A percentile compares a stretch with the other conserved stretches of the same genome.
These are phyloP conservation scores for Drosophila tani DNA, from an alignment of 1,140 invertebrate species.

Conservation along the genomic window DNA sequence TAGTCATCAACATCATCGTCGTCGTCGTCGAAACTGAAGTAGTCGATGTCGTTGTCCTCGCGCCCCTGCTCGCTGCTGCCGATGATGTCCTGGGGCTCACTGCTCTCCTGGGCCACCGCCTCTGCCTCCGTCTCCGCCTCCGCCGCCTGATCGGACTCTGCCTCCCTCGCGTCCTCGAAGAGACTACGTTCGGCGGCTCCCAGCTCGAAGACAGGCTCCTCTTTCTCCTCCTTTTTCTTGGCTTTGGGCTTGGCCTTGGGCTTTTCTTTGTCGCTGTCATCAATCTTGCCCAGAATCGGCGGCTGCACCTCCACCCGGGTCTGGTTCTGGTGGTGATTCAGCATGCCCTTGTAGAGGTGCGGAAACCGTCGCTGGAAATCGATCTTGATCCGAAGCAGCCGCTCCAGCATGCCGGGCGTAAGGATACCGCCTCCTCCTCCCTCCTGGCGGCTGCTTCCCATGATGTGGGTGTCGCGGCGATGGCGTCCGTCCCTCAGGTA, in stretches of 20 bases:
- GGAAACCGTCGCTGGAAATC: constrained; percentile 75
- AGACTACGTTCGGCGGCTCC: constrained; percentile 74
- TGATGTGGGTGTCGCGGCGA: constrained; percentile 68
- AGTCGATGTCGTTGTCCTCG: constrained; percentile 52
- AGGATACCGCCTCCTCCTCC: constrained; percentile 29
- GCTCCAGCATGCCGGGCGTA: constrained; percentile 75
- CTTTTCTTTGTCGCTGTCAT: background rate
- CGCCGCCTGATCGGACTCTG: constrained; percentile 1
- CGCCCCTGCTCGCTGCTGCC: background rate
- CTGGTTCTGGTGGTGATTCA: constrained; percentile 59
- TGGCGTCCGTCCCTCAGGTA: constrained; percentile 54
- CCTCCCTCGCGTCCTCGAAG: constrained; percentile 31
- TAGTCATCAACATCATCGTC: constrained; percentile 47
- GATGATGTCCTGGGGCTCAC: constrained; percentile 3
- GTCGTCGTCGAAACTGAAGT: constrained; percentile 67
- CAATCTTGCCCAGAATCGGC: constrained; percentile 49
- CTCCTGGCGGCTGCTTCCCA: constrained; percentile 30
- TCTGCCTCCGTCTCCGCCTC: constrained; percentile 5
- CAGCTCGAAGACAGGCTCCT: constrained; percentile 54
- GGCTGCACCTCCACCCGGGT: constrained; percentile 70
- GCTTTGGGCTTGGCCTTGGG: background rate
- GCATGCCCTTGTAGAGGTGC: constrained; percentile 70
- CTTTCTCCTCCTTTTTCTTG: constrained; percentile 1
- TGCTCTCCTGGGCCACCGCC: constrained; percentile 6
- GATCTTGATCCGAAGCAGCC: constrained; percentile 66